Evolutionary conservation across 1,140 invertebrate genomes (phyloP), one percentile per base, ranked within the genome.

Genomic region (Eulimnadia texana): DNA sequence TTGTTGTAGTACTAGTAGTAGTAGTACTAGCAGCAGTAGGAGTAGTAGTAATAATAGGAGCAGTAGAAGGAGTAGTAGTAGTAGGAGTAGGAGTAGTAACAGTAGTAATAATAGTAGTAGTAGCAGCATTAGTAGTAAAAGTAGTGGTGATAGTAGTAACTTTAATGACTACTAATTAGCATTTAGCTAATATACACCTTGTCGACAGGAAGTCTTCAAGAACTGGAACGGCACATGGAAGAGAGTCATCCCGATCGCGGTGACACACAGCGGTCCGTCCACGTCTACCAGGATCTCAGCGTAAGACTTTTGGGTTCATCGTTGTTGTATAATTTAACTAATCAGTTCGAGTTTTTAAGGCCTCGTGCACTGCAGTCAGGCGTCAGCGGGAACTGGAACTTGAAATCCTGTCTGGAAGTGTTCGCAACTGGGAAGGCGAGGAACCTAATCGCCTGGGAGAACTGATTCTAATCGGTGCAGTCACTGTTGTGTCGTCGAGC

Each of bases 301-400:
- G 90, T 94, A 76, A 81, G 82, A 20, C 11, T 52, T 22, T 24
- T n/a, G n/a, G n/a, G n/a, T n/a, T n/a, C n/a, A n/a, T n/a, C n/a
- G n/a, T n/a, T n/a, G n/a, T n/a, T n/a, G n/a, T n/a, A n/a, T n/a
- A n/a, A n/a, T n/a, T n/a, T n/a, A n/a, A n/a, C n/a, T n/a, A n/a
- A n/a, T n/a, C n/a, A n/a, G n/a, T n/a, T n/a, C n/a, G n/a, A n/a
- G n/a, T n/a, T n/a, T n/a, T 58, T 9, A 67, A 93, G 90, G 84
- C 86, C 70, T 80, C 81, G 42, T 96, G 92, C 74, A 81, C 84
- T 58, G 82, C 84, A 25, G 82, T 87, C 23, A 77, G 94, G 54
- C 84, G 93, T n/a, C 90, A 96, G 70, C 95, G 94, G 73, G 94
- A 98, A 77, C 78, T 96, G 68, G 94, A 98, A 67, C 74, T 96